phyloP scores from a whole-genome alignment of 37 sponge, comb jelly and placozoan genomes.

The Petrosia ficiformis region DNA sequence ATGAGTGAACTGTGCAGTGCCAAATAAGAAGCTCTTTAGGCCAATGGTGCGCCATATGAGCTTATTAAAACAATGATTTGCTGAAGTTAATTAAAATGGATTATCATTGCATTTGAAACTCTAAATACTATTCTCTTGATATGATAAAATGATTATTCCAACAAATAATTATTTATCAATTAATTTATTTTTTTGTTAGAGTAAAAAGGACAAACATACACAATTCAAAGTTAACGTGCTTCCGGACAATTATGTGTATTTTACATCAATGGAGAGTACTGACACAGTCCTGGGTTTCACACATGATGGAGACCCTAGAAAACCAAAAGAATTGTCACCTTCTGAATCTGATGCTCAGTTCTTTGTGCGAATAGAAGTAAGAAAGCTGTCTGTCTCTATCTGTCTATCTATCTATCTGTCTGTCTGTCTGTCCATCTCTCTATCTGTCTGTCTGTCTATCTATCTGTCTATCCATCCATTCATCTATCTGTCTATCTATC shows the following conservation, averaged over 20 bases:
- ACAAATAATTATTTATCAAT: not conserved
- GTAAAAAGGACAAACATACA: constrained; percentile 25
- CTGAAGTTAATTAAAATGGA: too few species aligned
- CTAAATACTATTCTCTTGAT: not conserved
- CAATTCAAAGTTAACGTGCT: constrained; percentile 25
- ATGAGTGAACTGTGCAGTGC: too few species aligned
- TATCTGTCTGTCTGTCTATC: not conserved
- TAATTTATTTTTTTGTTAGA: not conserved
- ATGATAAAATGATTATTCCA: not conserved
- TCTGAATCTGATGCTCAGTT: constrained; percentile 49
- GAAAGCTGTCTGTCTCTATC: not conserved
- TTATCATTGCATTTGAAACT: too few species aligned
- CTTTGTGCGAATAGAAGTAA: constrained; percentile 57
- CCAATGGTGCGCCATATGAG: too few species aligned
- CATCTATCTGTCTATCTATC: not conserved
- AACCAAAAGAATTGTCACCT: constrained; percentile 9
- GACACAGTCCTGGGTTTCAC: constrained; percentile 34
- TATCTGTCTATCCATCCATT: too few species aligned
- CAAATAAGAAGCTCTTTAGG: too few species aligned
- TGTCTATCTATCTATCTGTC: not conserved
- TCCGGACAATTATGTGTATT: constrained; percentile 62
- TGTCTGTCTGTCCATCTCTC: not conserved
- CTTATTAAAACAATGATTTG: too few species aligned
- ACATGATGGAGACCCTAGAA: constrained; percentile 16
- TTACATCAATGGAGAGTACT: constrained; percentile 35